Evolutionary conservation across 2,888 invertebrate species (phyloP), one percentile per base, ranked within the genome.

Genomic region (Ferrisia virgata): DNA sequence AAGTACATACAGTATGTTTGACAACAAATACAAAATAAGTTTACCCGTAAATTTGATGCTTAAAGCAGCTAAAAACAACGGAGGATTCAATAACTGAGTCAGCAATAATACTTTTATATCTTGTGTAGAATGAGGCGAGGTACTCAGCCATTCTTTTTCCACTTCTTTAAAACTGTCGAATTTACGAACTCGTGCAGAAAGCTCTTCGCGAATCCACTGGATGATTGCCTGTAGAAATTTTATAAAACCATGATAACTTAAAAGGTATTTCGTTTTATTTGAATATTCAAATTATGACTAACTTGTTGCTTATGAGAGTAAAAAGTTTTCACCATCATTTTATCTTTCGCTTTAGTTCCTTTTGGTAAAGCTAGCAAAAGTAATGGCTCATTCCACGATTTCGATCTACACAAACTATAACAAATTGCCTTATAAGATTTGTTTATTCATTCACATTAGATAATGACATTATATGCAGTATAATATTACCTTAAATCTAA

Each of bases 21-120:
- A 36, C 4, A 36, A 3, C 8, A 8, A 3, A 36, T 36, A 36
- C 5, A 36, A 36, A 36, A 36, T n/a, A 36, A 8, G 15, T 40
- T 78, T 85, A n/a, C 90, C 90, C 47, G 90, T 89, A 87, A 91
- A 90, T 86, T 89, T 90, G 1, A 90, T 89, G 85, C 90, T 90
- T 8, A 91, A 87, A 1, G 90, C 89, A n/a, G 90, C 90, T 83
- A 90, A 88, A 86, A 90, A 90, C 85, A 91, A 87, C 0, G 91
- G 91, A 5, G 90, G 89, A 81, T 88, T 88, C 5, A 88, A 85
- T 28, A 89, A 87, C 43, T 88, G 88, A 9, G 90, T 89, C 69
- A 90, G 87, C n/a, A 90, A 87, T 13, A 90, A 86, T 6, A 90
- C 88, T 83, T 89, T 88, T 2, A 87, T 86, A 28, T 40, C 47